Base-by-base conservation (phyloP, 2,113 vertebrate genomes). In the Tetrao urogallus region DNA sequence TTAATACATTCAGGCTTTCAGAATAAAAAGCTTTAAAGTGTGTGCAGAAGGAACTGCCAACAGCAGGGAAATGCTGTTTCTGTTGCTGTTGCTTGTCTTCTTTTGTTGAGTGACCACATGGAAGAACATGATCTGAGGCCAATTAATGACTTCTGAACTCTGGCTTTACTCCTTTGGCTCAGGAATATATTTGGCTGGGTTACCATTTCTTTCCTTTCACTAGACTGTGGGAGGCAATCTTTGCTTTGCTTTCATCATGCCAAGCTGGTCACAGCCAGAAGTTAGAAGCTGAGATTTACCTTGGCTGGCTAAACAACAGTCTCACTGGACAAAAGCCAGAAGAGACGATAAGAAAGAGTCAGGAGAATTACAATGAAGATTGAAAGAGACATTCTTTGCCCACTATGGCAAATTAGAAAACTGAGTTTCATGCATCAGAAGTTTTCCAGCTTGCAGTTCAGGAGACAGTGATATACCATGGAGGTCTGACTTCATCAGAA, bases 271-370 rank as follows among this genome's bases (percentile, higher is more conserved):
- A 50, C 21, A 63, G 71, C 58, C 52, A 90, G 74, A 74, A 42
- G 21, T 74, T 91, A 28, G 34, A 87, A 78, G 48, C 61, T 58
- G 54, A 89, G 19, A 34, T 93, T 82, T 85, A 73, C 56, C 30
- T 93, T 92, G 89, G 40, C 74, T 93, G 60, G 14, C 74, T 81
- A 58, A 84, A 16, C 18, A 56, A 78, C 66, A n/a, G 16, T 88
- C 50, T 90, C 18, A 76, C 24, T 76, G 76, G 71, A 65, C 12
- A 45, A 8, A 80, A 43, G 50, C 83, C 74, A 82, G 89, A 84
- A 88, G 63, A 74, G 10, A 61, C 0, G 0, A 6, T n/a, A 45
- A 87, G 64, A 64, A 88, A 27, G 58, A 83, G 22, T 24, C 6
- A 27, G 16, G 11, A 67, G 8, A 82, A 87, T 54, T 76, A 70